Percentiles rank a stretch among this genome's conserved stretches.
These are phyloP conservation scores for Sminthurides aquaticus DNA, from an alignment of 2,888 invertebrate species.

Conservation along the genomic window DNA sequence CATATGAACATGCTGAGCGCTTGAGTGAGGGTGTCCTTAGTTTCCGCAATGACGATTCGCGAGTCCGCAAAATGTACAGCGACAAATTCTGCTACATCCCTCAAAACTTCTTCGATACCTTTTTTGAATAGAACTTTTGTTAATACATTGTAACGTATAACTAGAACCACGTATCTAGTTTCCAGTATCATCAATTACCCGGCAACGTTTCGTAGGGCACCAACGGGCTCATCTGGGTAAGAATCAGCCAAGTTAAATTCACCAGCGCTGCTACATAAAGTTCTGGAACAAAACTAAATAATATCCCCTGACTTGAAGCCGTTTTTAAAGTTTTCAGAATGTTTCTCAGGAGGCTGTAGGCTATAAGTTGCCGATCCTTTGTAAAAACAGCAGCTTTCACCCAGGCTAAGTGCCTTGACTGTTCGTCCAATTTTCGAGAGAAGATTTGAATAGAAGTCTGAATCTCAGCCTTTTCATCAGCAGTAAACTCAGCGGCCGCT, in stretches of 20 bases:
- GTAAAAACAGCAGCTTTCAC: slow-evolving; percentile 61
- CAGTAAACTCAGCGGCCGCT: slow-evolving; percentile 18
- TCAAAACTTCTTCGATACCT: slow-evolving; percentile 52
- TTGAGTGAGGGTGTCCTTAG: slow-evolving; percentile 67
- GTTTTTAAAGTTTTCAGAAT: slow-evolving; percentile 56
- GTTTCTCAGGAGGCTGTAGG: slow-evolving; percentile 57
- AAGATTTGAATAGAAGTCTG: slow-evolving; percentile 56
- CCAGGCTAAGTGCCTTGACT: slow-evolving; percentile 61
- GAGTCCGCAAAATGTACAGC: slow-evolving; percentile 67
- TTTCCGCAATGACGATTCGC: slow-evolving; percentile 64
- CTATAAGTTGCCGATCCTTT: slow-evolving; percentile 55
- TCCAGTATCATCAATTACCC: slow-evolving; percentile 49
- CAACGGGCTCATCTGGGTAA: slow-evolving; percentile 61
- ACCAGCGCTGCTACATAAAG: slow-evolving; percentile 63
- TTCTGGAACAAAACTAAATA: slow-evolving; percentile 65
- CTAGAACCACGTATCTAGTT: no score
- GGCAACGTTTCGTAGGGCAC: slow-evolving; percentile 52
- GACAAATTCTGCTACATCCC: slow-evolving; percentile 63
- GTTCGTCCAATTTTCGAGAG: slow-evolving; percentile 54
- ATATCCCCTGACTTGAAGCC: slow-evolving; percentile 50
- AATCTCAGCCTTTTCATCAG: slow-evolving; percentile 49
- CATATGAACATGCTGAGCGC: slow-evolving; percentile 70
- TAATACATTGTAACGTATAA: no score
- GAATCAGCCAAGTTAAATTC: slow-evolving; percentile 58
- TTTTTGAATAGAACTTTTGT: slow-evolving; percentile 4